Percentiles rank a stretch among this genome's conserved stretches.
Conservation (phyloP, 2,888 invertebrate species). For the Bellardia bayeri region DNA sequence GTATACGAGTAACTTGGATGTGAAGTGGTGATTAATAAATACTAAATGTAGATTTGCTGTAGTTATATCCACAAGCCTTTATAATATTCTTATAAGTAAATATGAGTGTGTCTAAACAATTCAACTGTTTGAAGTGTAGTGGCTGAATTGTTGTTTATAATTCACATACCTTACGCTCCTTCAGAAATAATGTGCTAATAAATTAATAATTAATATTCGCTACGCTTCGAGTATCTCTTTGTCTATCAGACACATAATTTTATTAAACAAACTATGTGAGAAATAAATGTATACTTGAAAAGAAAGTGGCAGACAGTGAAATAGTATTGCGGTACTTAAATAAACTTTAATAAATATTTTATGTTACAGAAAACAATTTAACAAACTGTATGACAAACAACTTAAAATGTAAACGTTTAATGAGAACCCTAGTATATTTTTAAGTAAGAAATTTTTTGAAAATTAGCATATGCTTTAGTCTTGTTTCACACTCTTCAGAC, state of each 20-base stretch:
- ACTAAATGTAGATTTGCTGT: slow-evolving; percentile 27
- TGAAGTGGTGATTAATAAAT: slow-evolving; percentile 44
- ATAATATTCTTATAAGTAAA: neutral
- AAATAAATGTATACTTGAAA: neutral
- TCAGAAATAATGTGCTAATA: slow-evolving; percentile 38
- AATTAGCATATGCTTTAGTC: too few relatives aligned
- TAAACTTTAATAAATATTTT: neutral
- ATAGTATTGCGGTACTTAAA: neutral
- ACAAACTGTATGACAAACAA: too few relatives aligned
- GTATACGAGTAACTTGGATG: neutral
- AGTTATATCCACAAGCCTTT: neutral
- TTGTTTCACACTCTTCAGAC: too few relatives aligned
- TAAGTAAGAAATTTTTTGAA: too few relatives aligned
- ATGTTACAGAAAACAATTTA: too few relatives aligned
- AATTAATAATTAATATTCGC: slow-evolving; percentile 64
- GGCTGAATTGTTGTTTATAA: slow-evolving; percentile 16
- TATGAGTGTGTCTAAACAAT: neutral
- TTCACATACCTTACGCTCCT: neutral
- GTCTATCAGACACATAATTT: slow-evolving; percentile 56
- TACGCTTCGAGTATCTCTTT: slow-evolving; percentile 45
- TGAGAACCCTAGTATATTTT: too few relatives aligned
- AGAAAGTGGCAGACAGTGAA: neutral
- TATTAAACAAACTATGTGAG: slow-evolving; percentile 23
- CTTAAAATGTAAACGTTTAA: too few relatives aligned
- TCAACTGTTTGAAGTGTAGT: slow-evolving; percentile 25